These are phyloP conservation scores for Parasteatoda tepidariorum DNA, from an alignment of 1,140 invertebrate genomes.

Conservation along the genomic window DNA sequence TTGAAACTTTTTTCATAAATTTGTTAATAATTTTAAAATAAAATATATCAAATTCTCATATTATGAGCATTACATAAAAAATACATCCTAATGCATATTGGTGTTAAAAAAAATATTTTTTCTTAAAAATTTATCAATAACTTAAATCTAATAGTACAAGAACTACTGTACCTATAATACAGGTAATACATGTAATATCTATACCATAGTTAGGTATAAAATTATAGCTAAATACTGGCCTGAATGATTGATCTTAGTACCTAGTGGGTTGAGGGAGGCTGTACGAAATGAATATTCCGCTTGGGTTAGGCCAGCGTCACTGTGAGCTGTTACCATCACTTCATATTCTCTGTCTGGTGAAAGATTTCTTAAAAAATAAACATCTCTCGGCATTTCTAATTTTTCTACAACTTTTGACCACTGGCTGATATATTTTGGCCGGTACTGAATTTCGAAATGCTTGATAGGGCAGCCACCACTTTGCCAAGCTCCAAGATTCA, in stretches of 20 bases:
- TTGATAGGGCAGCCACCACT: constrained; percentile 76
- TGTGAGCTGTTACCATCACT: constrained; percentile 61
- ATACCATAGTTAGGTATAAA: too few relatives aligned
- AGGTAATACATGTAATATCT: too few relatives aligned
- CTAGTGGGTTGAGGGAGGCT: neutral
- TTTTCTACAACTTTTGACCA: constrained; percentile 83
- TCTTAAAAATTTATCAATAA: too few relatives aligned
- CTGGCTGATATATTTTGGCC: constrained; percentile 77
- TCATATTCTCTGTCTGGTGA: constrained; percentile 57
- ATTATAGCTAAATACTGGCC: neutral
- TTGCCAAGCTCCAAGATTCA: constrained; percentile 72
- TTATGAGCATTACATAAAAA: too few relatives aligned
- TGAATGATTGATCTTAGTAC: neutral
- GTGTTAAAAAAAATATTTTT: too few relatives aligned
- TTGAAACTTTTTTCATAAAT: too few relatives aligned
- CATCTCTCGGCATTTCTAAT: constrained; percentile 15
- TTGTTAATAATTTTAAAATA: too few relatives aligned
- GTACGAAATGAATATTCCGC: constrained; percentile 58
- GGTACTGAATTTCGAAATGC: constrained; percentile 73
- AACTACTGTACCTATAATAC: too few relatives aligned
- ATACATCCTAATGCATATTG: too few relatives aligned
- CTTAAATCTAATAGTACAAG: too few relatives aligned
- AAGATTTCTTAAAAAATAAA: constrained; percentile 31
- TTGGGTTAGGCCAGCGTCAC: constrained; percentile 60
- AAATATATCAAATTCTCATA: too few relatives aligned